Percentiles rank a stretch among this genome's conserved stretches.
Evolutionary conservation across 2,888 invertebrate genomes (phyloP).

Genomic region (Scaptodrosophila latifasciaeformis): DNA sequence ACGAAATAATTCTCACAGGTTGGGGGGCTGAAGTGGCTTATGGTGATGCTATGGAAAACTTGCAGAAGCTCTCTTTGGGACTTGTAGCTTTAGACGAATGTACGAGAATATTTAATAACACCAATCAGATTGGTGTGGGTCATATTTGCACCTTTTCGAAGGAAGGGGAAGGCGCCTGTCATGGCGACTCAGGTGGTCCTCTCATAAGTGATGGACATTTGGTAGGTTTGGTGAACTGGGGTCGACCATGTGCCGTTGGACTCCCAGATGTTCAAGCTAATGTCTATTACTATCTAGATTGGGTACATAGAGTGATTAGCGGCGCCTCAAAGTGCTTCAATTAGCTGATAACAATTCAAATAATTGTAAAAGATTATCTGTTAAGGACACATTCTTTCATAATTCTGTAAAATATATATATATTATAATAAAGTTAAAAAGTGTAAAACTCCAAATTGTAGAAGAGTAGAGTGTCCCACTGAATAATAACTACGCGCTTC

Average conservation of each 20-base stretch:
- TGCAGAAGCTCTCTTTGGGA: constrained; percentile 77
- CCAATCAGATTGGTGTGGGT: constrained; percentile 76
- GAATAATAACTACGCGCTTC: no score
- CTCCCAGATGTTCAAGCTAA: constrained; percentile 67
- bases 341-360: constrained; percentile 1
- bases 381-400: no score
- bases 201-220: constrained; percentile 44
- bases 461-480: no score
- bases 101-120: constrained; percentile 74
- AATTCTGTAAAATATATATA: no score
- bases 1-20: constrained; percentile 77
- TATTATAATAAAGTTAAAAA: no score
- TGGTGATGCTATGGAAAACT: constrained; percentile 76
- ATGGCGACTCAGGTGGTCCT: constrained; percentile 66
- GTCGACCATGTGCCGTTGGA: constrained; percentile 61
- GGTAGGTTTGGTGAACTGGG: constrained; percentile 68
- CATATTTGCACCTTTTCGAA: constrained; percentile 78
- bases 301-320: constrained; percentile 50
- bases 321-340: constrained; percentile 33
- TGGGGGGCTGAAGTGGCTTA: constrained; percentile 77
- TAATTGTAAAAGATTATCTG: no score
- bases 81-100: constrained; percentile 77
- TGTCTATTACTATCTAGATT: constrained; percentile 61
- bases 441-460: no score
- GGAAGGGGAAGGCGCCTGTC: constrained; percentile 76